Evolutionary conservation across 2,113 vertebrate species (phyloP).

Genomic region (Aptenodytes forsteri): DNA sequence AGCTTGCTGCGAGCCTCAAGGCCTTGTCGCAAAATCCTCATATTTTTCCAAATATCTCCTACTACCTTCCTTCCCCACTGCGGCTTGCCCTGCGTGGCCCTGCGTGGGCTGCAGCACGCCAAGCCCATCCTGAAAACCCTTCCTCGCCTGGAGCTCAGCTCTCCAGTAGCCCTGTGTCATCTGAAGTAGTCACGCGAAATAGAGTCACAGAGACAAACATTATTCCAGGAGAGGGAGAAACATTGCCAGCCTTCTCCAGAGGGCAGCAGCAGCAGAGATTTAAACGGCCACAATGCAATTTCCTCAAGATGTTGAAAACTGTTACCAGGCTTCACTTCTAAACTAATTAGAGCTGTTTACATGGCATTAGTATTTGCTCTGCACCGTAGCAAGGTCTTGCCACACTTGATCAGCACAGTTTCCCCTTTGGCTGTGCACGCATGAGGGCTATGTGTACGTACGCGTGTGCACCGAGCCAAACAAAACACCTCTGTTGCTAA

Average conservation of each 20-base stretch:
- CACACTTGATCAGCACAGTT: rapidly evolving
- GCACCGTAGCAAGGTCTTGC: rapidly evolving
- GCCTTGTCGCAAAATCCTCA: background rate
- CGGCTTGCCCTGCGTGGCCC: rapidly evolving
- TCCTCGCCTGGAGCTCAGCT: background rate
- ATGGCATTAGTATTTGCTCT: background rate
- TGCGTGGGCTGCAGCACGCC: background rate
- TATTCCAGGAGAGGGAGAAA: background rate
- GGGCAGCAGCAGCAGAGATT: background rate
- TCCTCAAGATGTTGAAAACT: background rate
- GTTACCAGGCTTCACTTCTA: rapidly evolving
- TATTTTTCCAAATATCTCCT: background rate
- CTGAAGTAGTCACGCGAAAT: background rate
- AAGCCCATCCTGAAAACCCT: background rate
- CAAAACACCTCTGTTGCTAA: background rate
- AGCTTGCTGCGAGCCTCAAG: background rate
- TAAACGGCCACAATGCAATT: background rate
- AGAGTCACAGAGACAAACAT: background rate
- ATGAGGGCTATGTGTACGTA: rapidly evolving
- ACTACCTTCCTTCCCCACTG: background rate
- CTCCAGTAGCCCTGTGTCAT: background rate
- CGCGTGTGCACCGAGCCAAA: rapidly evolving
- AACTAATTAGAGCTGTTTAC: background rate
- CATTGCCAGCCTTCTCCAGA: background rate
- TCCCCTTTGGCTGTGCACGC: background rate